A percentile compares a stretch with the other conserved stretches of the same genome.
Conservation (phyloP, 2,797 vertebrate genomes). For the Loris lydekkerianus region DNA sequence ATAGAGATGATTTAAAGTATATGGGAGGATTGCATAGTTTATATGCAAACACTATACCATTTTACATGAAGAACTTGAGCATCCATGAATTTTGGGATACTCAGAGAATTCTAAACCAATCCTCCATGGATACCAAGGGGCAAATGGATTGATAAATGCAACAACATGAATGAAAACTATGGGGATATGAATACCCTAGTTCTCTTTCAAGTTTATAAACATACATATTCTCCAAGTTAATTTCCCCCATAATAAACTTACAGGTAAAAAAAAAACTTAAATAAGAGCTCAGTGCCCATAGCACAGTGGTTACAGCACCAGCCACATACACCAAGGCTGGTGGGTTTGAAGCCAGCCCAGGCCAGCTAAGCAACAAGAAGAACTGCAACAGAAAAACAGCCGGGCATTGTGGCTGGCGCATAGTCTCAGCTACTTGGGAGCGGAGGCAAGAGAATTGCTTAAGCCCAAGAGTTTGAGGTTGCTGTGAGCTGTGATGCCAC, state of each 20-base stretch:
- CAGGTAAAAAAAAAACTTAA: not conserved
- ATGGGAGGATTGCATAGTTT: not conserved
- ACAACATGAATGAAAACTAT: not conserved
- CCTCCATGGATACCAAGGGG: not conserved
- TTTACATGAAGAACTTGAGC: not conserved
- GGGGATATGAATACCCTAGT: not conserved
- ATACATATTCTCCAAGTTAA: conserved; percentile 44
- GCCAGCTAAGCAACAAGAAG: too few species aligned
- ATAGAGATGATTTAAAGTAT: not conserved
- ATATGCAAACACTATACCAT: not conserved
- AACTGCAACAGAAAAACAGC: too few species aligned
- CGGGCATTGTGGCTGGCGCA: too few species aligned
- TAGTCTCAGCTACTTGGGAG: too few species aligned
- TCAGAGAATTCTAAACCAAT: not conserved
- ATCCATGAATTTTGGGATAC: not conserved
- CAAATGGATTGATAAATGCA: not conserved
- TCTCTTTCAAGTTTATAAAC: not conserved
- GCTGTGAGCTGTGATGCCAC: too few species aligned
- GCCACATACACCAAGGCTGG: too few species aligned
- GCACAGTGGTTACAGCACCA: too few species aligned
- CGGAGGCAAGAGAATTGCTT: too few species aligned
- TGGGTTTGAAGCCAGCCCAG: too few species aligned
- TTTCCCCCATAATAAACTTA: conserved; percentile 11
- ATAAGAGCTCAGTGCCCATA: too few species aligned
- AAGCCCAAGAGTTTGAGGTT: too few species aligned